Base-by-base conservation (phyloP, 2,113 vertebrate genomes). In the Osmerus mordax region DNA sequence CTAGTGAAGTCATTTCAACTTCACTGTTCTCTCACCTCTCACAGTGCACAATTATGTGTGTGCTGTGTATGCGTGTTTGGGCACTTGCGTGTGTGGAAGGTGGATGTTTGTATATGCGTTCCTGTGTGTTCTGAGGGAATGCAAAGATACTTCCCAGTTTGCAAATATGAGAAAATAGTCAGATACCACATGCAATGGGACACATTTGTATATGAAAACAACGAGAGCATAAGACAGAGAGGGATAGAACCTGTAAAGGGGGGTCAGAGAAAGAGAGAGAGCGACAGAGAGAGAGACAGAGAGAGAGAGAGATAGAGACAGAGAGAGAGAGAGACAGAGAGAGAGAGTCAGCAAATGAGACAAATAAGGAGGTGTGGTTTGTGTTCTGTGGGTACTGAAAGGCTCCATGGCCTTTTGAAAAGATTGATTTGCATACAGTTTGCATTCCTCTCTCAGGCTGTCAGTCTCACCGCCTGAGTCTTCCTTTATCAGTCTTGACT, bases 401-500 rank as follows among this genome's bases (percentile, higher is more conserved):
- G 83, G 67, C 81, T 78, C 71, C 12, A 19, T 75, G 86, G 86
- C 84, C 81, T 87, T 86, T 85, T 61, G 69, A 68, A 36, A 16
- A 47, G 78, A 65, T 25, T 63, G 36, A 52, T 86, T 87, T 85
- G 83, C 80, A 81, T 89, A 66, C 25, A 32, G 63, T 82, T 83
- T 87, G 80, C 80, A 89, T 85, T 83, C 63, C 69, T 71, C 77
- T 84, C 81, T 59, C 83, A 82, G 41, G 15, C 70, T 41, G n/a
- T 69, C 41, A 56, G 9, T 47, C 41, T 47, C 41, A 36, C 9
- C 9, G 9, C 9, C 41, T 47, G 5, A 47, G 5, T 47, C 41
- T 41, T 7, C 36, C 36, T 47, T 47, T 47, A 47, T 2, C 41
- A 47, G 41, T 12, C 41, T 12, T 47, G 41, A 47, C 41, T 11